Evolutionary conservation across 2,888 invertebrate species (phyloP), one percentile per base, ranked within the genome.

Genomic region (Nipponacmea schrenckii): DNA sequence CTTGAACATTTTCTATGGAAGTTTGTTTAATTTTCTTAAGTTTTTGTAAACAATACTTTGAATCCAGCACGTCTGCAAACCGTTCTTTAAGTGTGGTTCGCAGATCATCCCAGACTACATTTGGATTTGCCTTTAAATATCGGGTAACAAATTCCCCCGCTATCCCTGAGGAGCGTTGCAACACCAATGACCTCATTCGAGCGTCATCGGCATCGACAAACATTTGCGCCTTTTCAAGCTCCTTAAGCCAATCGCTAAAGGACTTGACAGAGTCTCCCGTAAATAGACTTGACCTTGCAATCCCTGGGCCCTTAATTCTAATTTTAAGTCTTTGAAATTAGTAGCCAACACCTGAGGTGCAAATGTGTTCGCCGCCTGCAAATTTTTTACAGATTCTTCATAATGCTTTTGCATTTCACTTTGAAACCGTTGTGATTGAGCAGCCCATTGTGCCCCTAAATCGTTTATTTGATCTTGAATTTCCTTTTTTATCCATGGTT

Each of bases 131-230:
- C n/a, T 24, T 56, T 20, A 20, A n/a, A 56, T n/a, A 56, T 50
- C 50, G 17, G 50, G 50, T 50, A n/a, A 50, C 20, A 17, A 50
- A 50, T 50, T 50, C 50, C 50, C 56, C 56, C n/a, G n/a, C 56
- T 24, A 56, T 56, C 5, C 20, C 56, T 5, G 56, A 20, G n/a
- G 56, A 56, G 1, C 20, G n/a, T 56, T 56, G 56, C 0, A 56
- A n/a, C 5, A 24, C 56, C 10, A 56, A 10, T 8, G 56, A n/a
- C 7, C n/a, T 56, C 56, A 56, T 56, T n/a, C 56, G 56, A 20
- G n/a, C 8, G 10, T 56, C 20, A 56, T 56, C 56, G n/a, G 56
- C 56, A 24, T n/a, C n/a, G 10, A 56, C 20, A 20, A 56, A 17
- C n/a, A 56, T n/a, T n/a, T 10, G 20, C n/a, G 56, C 56, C 12